Evolutionary conservation across 2,797 vertebrate species (phyloP), one percentile per base, ranked within the genome.

Genomic region (Odontamblyopus rebecca): DNA sequence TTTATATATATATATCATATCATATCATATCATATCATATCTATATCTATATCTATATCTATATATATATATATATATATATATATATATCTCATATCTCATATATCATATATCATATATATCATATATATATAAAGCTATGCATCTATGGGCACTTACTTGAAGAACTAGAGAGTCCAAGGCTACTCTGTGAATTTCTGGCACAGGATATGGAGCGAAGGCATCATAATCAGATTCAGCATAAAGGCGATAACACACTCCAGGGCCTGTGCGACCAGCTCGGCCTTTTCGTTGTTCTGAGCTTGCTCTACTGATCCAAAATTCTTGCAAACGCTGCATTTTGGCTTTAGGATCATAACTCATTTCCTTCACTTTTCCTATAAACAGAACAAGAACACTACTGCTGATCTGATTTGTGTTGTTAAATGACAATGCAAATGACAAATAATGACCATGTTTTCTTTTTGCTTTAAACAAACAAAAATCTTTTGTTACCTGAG

Each of bases 301-400:
- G 0, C 97, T 98, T 30, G 97, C 97, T 44, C 94, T 92, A 80
- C 97, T 98, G 88, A 98, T 97, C 97, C 97, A 98, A 91, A 97
- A 98, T 82, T 98, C 97, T 89, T 98, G 97, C 23, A 98, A 93
- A 6, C 96, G 93, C 68, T 96, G 97, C 85, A 98, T 95, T 72
- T 98, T 98, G 29, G 94, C 95, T 79, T 97, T 96, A 0, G 96
- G 94, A 79, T 98, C 97, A 0, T 96, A 97, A 81, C 95, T 98
- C 94, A 98, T 96, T 86, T 98, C 97, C 82, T 98, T 98, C 51
- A 98, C 97, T 76, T 98, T 98, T 29, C 97, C 97, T 98, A 60
- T 0, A 23, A 75, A 59, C 67, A 6, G 38, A 75, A 1, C 59
- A 41, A 70, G 0, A 61, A 69, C 30, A 68, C 0, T 8, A 38